phyloP scores from a whole-genome alignment of 2,888 invertebrate species.

The Microctonus hyperodae region DNA sequence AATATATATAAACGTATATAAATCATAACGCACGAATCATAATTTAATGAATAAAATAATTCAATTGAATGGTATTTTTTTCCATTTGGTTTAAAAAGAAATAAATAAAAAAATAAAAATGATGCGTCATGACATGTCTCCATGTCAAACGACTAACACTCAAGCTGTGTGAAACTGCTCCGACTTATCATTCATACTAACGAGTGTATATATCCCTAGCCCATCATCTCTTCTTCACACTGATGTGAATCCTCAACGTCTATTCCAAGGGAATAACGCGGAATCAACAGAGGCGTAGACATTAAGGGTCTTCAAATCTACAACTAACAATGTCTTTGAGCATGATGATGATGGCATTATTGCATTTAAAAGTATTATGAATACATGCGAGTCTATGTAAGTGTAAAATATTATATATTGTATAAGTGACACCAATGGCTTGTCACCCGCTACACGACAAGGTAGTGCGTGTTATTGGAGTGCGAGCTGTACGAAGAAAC shows the following conservation, averaged over 20 bases:
- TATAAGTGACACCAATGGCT: slow-evolving; percentile 36
- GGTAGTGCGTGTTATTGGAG: slow-evolving; percentile 40
- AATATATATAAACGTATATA: not conserved
- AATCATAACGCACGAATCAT: too few relatives aligned
- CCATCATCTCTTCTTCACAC: slow-evolving; percentile 55
- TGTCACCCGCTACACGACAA: slow-evolving; percentile 53
- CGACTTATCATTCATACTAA: slow-evolving; percentile 62
- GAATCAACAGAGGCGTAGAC: not conserved
- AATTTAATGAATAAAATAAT: too few relatives aligned
- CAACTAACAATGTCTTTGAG: not conserved
- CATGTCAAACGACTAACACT: slow-evolving; percentile 47
- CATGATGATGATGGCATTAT: not conserved
- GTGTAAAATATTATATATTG: too few relatives aligned
- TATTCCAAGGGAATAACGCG: slow-evolving; percentile 26
- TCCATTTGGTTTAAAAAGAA: not conserved
- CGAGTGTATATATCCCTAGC: slow-evolving; percentile 46
- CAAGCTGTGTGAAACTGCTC: slow-evolving; percentile 57
- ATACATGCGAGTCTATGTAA: too few relatives aligned
- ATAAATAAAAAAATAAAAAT: not conserved
- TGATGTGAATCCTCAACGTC: slow-evolving; percentile 30
- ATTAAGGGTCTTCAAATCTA: slow-evolving; percentile 3
- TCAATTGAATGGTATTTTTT: not conserved
- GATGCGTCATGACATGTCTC: slow-evolving; percentile 27
- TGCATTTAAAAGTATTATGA: not conserved
- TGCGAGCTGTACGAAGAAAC: slow-evolving; percentile 39